A percentile compares a stretch with the other conserved stretches of the same genome.
Conservation (phyloP, 2,113 vertebrate species). For the Lathamus discolor region DNA sequence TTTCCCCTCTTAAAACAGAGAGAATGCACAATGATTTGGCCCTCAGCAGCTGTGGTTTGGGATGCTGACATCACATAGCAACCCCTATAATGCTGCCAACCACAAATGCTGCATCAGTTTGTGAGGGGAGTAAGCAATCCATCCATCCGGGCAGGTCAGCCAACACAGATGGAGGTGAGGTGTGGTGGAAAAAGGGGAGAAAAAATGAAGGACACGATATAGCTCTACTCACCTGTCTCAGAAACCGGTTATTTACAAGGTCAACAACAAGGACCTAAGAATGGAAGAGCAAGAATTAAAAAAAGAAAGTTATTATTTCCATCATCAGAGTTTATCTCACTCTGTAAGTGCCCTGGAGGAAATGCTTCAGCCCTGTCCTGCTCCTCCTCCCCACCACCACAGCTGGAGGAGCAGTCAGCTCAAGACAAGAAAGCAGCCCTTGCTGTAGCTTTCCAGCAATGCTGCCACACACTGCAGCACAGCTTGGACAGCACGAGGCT, state of each 20-base stretch:
- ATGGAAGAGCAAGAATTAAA: constrained; percentile 4
- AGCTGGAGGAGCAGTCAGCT: not conserved
- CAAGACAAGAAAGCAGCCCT: not conserved
- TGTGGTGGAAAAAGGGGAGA: not conserved
- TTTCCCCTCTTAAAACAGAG: not conserved
- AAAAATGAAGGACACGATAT: not conserved
- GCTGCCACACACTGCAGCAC: not conserved
- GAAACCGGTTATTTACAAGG: constrained; percentile 91
- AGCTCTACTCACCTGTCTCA: constrained; percentile 83
- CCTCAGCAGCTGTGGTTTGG: not conserved
- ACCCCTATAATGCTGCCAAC: fast-evolving
- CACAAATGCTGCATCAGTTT: not conserved
- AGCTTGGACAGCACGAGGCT: not conserved
- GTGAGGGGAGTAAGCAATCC: not conserved
- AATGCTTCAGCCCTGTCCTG: not conserved
- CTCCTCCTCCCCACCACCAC: not conserved
- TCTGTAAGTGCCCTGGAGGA: not conserved
- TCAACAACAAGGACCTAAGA: constrained; percentile 92
- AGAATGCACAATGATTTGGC: not conserved
- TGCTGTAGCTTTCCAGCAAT: not conserved
- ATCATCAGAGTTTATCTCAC: not conserved
- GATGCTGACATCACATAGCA: not conserved
- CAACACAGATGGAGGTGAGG: not conserved
- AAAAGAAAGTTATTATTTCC: not conserved
- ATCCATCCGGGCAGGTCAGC: not conserved